phyloP scores from a whole-genome alignment of 2,113 vertebrate species.

The Actenoides hombroni region DNA sequence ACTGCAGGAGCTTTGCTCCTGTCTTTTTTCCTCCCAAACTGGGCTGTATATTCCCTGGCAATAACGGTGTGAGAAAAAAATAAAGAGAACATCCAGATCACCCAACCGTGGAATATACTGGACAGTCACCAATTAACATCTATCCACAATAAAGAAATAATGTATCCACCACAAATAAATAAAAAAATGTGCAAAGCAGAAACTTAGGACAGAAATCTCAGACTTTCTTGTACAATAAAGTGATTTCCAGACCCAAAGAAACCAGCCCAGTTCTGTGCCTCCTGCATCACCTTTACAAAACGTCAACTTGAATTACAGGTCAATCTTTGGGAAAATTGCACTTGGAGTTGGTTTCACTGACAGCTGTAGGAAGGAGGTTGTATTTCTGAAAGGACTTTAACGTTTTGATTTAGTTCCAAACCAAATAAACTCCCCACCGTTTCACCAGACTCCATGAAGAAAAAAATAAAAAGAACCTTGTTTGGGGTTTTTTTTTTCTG shows the following conservation, averaged over 20 bases:
- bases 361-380: neutral
- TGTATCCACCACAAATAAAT: neutral
- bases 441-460: neutral
- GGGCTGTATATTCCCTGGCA: neutral
- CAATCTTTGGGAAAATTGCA: neutral
- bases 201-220: neutral
- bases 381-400: neutral
- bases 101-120: fast-evolving
- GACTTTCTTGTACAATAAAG: neutral
- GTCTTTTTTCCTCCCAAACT: fast-evolving
- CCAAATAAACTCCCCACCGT: neutral
- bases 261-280: neutral
- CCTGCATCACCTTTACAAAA: neutral
- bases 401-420: neutral
- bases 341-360: neutral
- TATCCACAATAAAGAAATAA: too few species aligned
- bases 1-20: neutral
- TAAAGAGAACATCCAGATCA: neutral
- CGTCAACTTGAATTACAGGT: neutral
- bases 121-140: neutral
- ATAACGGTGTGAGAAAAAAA: neutral
- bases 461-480: neutral
- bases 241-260: neutral
- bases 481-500: neutral
- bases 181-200: neutral